Base-by-base conservation (phyloP, 2,888 invertebrate genomes). In the Penaeus monodon region DNA sequence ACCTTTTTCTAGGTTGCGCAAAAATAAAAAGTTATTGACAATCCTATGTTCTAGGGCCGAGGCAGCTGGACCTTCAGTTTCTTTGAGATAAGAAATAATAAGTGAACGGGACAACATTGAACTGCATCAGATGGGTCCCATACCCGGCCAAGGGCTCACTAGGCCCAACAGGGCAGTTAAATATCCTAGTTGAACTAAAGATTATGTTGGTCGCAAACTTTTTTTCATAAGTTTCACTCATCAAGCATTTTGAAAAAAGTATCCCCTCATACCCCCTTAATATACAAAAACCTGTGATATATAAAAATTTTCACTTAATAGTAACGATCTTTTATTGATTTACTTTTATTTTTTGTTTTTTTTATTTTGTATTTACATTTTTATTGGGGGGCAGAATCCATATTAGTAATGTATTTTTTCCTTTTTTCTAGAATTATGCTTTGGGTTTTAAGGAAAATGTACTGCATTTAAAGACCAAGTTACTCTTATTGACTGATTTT, bases 121-220 rank as follows among this genome's bases (percentile, higher is more conserved):
- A 97, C 93, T 96, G 96, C 91, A 95, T 96, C 83, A 94, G 96
- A 84, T 97, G 97, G 97, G 94, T 96, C 44, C 97, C 97, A 0
- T 94, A 94, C 78, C 95, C 96, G 97, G 97, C 0, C 96, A 96
- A 92, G 97, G 97, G 2, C 94, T 97, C 86, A 95, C 81, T 97
- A 96, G 97, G 96, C 38, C 97, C 90, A 97, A 96, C 92, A 95
- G 95, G 29, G 97, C 95, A 96, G 91, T 94, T 97, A 90, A 95
- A 95, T 91, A 94, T 96, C 91, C 93, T 96, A 24, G 83, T 68
- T 88, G 79, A 86, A 22, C 57, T 27, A n/a, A 8, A 10, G n/a
- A 6, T 77, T 77, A 57, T 22, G 17, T 22, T 14, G 49, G 49
- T 49, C 57, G 44, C n/a, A 77, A 49, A 17, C 20, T n/a, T 22